These are phyloP conservation scores for Synanceia verrucosa DNA, from an alignment of 2,797 vertebrate species.

Conservation along the genomic window DNA sequence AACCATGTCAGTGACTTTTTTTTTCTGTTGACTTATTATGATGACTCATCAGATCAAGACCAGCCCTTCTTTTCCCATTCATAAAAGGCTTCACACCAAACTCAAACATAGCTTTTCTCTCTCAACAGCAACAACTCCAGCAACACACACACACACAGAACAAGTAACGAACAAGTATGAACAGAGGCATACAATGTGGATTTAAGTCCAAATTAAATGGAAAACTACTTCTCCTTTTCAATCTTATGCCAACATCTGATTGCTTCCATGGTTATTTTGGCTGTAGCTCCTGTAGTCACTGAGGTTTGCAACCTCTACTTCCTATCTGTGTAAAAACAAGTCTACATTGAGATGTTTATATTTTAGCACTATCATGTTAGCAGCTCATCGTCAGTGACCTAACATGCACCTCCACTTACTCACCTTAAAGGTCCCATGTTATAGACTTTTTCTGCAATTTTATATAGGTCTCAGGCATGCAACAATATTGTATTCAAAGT, in stretches of 20 bases:
- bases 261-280: background rate
- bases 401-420: background rate
- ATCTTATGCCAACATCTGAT: background rate
- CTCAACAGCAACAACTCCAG: conserved; percentile 2
- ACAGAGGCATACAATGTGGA: background rate
- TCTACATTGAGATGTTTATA: background rate
- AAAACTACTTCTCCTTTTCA: background rate
- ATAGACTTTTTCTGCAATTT: too few relatives aligned
- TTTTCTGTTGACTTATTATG: conserved; percentile 13
- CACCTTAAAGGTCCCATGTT: too few relatives aligned
- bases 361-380: background rate
- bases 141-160: conserved; percentile 15
- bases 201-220: background rate
- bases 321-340: background rate
- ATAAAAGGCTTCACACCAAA: conserved; percentile 19
- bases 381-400: background rate
- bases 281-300: background rate
- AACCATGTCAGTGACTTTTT: conserved; percentile 12
- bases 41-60: too few relatives aligned
- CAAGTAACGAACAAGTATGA: too few relatives aligned
- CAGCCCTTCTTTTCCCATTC: conserved; percentile 13
- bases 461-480: too few relatives aligned
- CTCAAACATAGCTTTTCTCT: background rate
- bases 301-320: background rate
- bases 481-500: too few relatives aligned